These are phyloP conservation scores for Podarcis muralis DNA, from an alignment of 2,113 vertebrate species.

Conservation along the genomic window DNA sequence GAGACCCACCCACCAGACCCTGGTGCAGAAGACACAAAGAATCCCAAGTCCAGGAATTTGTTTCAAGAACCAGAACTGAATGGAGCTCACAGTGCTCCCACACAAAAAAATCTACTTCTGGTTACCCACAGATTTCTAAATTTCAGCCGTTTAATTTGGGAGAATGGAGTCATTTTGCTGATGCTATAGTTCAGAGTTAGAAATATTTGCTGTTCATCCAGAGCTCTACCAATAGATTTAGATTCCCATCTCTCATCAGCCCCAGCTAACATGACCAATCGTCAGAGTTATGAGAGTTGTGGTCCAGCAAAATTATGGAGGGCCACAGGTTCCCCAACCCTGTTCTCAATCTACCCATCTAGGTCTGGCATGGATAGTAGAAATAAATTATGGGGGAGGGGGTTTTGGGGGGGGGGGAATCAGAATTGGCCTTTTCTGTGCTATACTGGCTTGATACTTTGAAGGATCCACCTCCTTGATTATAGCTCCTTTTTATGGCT, in stretches of 20 bases:
- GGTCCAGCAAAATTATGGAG: too few species aligned
- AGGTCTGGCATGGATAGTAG: neutral
- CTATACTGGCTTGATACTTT: neutral
- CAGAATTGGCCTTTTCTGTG: neutral
- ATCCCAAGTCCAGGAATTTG: too few species aligned
- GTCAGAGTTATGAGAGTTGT: too few species aligned
- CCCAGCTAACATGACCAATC: too few species aligned
- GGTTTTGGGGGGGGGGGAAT: neutral
- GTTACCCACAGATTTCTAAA: neutral
- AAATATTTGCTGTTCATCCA: too few species aligned
- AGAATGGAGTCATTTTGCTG: neutral
- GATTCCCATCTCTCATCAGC: too few species aligned
- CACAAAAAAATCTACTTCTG: neutral
- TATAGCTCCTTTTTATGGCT: neutral
- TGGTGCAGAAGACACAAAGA: neutral
- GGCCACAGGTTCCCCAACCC: too few species aligned
- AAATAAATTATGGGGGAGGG: neutral
- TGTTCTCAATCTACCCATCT: too few species aligned
- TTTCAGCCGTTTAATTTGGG: neutral
- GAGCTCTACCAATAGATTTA: too few species aligned
- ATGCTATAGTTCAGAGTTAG: neutral
- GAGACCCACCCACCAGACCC: neutral
- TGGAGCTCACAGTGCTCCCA: neutral
- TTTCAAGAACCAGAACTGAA: too few species aligned
- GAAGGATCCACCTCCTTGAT: neutral